These are phyloP conservation scores for Zosterops lateralis DNA, from an alignment of 2,113 vertebrate species.

Conservation along the genomic window DNA sequence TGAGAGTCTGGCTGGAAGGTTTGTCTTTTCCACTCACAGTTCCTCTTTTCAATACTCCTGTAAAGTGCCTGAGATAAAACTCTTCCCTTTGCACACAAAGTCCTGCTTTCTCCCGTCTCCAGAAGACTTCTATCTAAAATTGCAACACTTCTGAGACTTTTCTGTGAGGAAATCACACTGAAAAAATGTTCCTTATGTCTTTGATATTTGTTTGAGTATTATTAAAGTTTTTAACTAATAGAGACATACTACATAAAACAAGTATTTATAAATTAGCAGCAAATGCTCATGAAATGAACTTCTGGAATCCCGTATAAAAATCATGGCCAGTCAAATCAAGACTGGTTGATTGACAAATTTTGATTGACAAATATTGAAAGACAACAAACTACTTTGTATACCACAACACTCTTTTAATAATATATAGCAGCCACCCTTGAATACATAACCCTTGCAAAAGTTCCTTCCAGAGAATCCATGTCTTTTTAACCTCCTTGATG, in stretches of 20 bases:
- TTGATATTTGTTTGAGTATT: background rate
- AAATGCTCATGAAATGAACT: background rate
- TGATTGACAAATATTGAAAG: background rate
- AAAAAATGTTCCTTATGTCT: background rate
- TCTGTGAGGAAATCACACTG: background rate
- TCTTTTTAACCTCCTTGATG: background rate
- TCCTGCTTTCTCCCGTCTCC: background rate
- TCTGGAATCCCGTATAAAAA: background rate
- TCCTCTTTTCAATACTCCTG: background rate
- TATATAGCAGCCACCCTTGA: background rate
- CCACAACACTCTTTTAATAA: background rate
- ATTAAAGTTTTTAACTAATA: background rate
- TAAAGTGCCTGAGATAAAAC: background rate
- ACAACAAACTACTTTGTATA: background rate
- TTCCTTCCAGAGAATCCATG: background rate
- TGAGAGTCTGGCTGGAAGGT: background rate
- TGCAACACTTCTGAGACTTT: background rate
- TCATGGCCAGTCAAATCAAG: background rate
- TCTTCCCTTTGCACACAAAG: background rate
- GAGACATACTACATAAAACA: background rate
- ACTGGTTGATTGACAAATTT: background rate
- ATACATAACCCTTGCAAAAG: background rate
- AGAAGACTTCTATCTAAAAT: background rate
- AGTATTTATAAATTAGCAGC: background rate
- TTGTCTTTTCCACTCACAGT: background rate